Evolutionary conservation across 35 echinoderm and acorn worm species (phyloP).

Genomic region (Eucidaris tribuloides): DNA sequence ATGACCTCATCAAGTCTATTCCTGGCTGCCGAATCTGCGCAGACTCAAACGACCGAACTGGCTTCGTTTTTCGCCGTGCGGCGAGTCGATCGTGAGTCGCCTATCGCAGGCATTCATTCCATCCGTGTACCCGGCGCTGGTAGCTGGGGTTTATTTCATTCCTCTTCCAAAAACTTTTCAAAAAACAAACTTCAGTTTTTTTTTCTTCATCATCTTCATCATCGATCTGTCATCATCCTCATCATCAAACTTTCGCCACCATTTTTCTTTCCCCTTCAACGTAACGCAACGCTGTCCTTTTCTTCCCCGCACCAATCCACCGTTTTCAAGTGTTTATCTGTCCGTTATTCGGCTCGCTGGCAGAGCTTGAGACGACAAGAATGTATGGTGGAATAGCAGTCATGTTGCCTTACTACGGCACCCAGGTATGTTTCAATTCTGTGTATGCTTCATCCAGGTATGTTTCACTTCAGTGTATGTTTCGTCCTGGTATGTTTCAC

Average conservation of each 20-base stretch:
- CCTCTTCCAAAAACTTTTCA: constrained; percentile 15
- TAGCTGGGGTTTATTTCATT: constrained; percentile 19
- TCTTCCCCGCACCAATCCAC: no score
- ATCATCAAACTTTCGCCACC: neutral
- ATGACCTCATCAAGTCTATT: constrained; percentile 23
- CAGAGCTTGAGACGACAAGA: constrained; percentile 31
- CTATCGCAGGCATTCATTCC: neutral
- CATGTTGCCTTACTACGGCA: constrained; percentile 17
- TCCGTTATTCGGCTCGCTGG: constrained; percentile 28
- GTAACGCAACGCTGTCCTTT: no score
- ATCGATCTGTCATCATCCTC: neutral
- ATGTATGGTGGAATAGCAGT: constrained; percentile 31
- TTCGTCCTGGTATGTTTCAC: no score
- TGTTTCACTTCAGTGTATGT: no score
- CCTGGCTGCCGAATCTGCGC: neutral
- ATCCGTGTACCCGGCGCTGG: constrained; percentile 38
- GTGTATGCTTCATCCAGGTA: no score
- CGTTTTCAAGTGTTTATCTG: constrained; percentile 17
- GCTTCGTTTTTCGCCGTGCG: neutral
- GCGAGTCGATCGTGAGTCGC: neutral
- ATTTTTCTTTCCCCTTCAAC: neutral
- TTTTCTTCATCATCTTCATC: constrained; percentile 21
- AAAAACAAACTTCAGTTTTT: constrained; percentile 16
- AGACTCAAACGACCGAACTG: neutral
- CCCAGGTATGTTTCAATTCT: neutral